These are phyloP conservation scores for Capreolus pygargus DNA, from an alignment of 2,113 vertebrate species.

Conservation along the genomic window DNA sequence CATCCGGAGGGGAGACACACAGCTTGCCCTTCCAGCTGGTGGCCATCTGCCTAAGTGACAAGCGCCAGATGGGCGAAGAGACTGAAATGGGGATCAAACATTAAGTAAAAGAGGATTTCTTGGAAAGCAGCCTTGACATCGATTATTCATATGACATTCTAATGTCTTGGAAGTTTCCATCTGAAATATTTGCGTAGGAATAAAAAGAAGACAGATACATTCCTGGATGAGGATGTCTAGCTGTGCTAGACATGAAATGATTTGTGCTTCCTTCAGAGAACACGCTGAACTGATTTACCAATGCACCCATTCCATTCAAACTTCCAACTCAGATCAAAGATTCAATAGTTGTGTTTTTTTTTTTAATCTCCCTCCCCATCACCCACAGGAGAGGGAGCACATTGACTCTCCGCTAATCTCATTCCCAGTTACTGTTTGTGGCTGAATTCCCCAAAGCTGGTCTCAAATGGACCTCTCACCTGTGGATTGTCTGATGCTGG, in stretches of 20 bases:
- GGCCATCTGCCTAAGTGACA: constrained; percentile 86
- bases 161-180: constrained; percentile 79
- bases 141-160: constrained; percentile 78
- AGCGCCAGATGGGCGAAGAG: constrained; percentile 83
- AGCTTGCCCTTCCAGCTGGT: constrained; percentile 84
- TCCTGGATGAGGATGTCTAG: constrained; percentile 44
- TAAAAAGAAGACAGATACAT: constrained; percentile 39
- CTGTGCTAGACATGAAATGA: constrained; percentile 35
- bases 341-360: constrained; percentile 42
- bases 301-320: constrained; percentile 67
- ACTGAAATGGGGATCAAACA: constrained; percentile 79
- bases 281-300: constrained; percentile 72
- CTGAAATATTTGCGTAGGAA: constrained; percentile 61
- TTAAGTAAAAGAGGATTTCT: constrained; percentile 82
- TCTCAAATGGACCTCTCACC: neutral
- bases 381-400: fast-evolving
- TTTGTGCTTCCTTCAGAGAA: constrained; percentile 47
- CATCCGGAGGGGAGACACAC: constrained; percentile 65
- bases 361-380: neutral
- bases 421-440: neutral
- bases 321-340: constrained; percentile 61
- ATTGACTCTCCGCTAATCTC: neutral
- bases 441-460: neutral
- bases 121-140: constrained; percentile 80
- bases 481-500: neutral